Evolutionary conservation across 53 echinoderm and acorn worm species (phyloP).

Genomic region (Stichopus horrens): DNA sequence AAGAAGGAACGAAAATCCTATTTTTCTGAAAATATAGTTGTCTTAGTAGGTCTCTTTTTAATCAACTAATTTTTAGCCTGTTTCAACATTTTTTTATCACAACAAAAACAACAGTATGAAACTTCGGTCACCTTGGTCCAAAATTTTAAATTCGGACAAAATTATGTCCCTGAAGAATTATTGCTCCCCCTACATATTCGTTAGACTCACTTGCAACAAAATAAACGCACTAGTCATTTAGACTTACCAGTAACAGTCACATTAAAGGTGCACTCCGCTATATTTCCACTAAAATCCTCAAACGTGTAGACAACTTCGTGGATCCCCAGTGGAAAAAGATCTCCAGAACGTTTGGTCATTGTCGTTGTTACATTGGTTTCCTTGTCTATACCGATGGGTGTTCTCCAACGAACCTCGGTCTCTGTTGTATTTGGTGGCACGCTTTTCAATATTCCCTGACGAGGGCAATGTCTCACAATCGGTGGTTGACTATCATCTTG

Average conservation of each 20-base stretch:
- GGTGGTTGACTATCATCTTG: slow-evolving; percentile 30
- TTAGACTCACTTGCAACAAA: neutral
- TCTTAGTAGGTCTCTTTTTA: no score
- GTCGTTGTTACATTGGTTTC: slow-evolving; percentile 21
- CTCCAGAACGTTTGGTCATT: slow-evolving; percentile 5
- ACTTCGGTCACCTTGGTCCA: neutral
- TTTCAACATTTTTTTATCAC: no score
- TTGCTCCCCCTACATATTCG: no score
- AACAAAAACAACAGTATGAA: neutral
- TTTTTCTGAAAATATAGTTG: no score
- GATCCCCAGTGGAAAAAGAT: slow-evolving; percentile 5
- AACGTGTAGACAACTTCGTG: slow-evolving; percentile 20
- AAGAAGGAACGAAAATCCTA: no score
- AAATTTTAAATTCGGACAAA: neutral
- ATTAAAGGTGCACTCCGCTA: slow-evolving; percentile 16
- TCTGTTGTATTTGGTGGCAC: slow-evolving; percentile 18
- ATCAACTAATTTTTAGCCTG: no score
- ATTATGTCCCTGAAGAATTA: no score
- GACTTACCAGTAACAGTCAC: slow-evolving; percentile 29
- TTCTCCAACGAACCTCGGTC: slow-evolving; percentile 31
- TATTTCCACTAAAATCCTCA: slow-evolving; percentile 36
- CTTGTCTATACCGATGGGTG: slow-evolving; percentile 12
- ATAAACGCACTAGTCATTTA: neutral
- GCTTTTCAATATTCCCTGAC: neutral
- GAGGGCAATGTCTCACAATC: slow-evolving; percentile 17